These are phyloP conservation scores for Encarsia formosa DNA, from an alignment of 2,888 invertebrate species.

Conservation along the genomic window DNA sequence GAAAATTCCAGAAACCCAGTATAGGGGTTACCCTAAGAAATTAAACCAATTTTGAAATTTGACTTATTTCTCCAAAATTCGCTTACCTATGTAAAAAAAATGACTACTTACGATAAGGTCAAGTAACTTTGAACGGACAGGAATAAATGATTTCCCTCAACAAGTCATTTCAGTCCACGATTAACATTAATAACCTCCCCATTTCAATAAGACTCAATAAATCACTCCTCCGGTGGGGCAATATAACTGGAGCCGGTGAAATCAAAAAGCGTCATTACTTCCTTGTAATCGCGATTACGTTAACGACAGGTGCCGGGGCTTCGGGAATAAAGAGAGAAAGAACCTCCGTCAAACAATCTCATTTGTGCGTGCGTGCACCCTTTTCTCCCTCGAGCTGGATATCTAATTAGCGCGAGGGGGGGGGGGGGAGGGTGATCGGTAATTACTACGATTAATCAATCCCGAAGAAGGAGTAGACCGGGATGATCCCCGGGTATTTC, in stretches of 20 bases:
- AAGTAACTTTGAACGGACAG: no score
- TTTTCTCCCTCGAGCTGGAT: constrained; percentile 44
- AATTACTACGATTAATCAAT: constrained; percentile 59
- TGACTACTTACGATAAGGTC: no score
- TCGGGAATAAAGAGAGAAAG: constrained; percentile 9
- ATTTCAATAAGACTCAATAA: no score
- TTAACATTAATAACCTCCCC: no score
- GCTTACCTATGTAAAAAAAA: no score
- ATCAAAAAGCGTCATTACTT: constrained; percentile 25
- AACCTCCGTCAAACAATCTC: constrained; percentile 49
- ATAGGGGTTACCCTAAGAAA: no score
- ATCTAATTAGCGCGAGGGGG: constrained; percentile 53
- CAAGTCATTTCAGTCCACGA: no score
- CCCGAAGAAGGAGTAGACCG: no score
- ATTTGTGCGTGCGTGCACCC: constrained; percentile 42
- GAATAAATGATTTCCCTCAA: no score
- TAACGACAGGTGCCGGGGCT: constrained; percentile 12
- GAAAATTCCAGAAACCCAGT: no score
- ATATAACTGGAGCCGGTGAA: constrained; percentile 6
- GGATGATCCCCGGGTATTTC: constrained; percentile 23
- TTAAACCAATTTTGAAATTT: no score
- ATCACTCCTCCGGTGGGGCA: not conserved
- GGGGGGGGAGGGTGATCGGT: constrained; percentile 56
- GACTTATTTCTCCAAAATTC: no score
- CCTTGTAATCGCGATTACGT: constrained; percentile 20